Conservation (phyloP, 2,888 invertebrate species). For the Alsophila aescularia region DNA sequence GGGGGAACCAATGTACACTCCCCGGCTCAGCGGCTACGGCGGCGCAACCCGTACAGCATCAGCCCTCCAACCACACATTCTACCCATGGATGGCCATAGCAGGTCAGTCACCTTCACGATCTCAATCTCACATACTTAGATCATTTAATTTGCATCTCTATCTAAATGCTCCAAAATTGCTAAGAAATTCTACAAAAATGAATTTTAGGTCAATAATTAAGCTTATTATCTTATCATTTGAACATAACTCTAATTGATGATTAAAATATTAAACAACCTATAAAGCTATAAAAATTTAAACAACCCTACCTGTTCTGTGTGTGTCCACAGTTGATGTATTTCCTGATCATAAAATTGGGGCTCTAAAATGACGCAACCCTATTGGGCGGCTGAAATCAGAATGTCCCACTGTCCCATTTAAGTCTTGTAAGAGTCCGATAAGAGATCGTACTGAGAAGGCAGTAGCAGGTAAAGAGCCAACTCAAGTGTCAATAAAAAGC, state of each 20-base stretch:
- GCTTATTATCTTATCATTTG: constrained; percentile 12
- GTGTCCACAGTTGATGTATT: constrained; percentile 26
- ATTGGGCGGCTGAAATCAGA: constrained; percentile 29
- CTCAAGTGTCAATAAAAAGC: constrained; percentile 77
- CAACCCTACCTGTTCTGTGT: constrained; percentile 25
- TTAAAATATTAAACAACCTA: no score
- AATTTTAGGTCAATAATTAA: constrained; percentile 1
- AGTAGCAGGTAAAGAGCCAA: constrained; percentile 61
- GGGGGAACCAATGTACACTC: constrained; percentile 95
- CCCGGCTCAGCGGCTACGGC: constrained; percentile 92
- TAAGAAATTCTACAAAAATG: constrained; percentile 5
- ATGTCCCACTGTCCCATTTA: constrained; percentile 44
- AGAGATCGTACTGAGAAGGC: constrained; percentile 45
- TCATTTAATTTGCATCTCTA: constrained; percentile 29
- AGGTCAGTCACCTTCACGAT: constrained; percentile 88
- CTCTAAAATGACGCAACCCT: constrained; percentile 69
- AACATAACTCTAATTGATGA: constrained; percentile 27
- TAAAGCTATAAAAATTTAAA: constrained; percentile 20
- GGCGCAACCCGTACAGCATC: constrained; percentile 94
- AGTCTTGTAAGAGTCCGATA: constrained; percentile 68
- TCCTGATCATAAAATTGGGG: constrained; percentile 36
- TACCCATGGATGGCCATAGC: constrained; percentile 99
- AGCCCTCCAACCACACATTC: constrained; percentile 96
- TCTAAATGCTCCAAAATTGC: constrained; percentile 16
- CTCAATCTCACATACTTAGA: constrained; percentile 10